Percentiles rank a stretch among this genome's conserved stretches.
phyloP scores from a whole-genome alignment of 1,140 invertebrate genomes.

The Formica selysi region DNA sequence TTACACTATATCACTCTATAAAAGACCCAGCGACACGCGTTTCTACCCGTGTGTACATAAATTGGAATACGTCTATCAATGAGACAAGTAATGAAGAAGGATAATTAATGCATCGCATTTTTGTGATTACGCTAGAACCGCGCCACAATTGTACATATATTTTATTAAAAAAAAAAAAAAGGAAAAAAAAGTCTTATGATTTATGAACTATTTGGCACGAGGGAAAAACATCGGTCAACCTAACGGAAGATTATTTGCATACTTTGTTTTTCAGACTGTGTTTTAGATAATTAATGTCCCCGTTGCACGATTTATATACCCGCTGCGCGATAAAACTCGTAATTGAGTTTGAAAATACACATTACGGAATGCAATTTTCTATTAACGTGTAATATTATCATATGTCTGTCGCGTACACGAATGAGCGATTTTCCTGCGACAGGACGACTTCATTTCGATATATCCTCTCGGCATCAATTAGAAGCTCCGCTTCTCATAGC shows the following conservation, averaged over 20 bases:
- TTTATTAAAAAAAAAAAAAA: neutral
- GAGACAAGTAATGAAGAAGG: conserved; percentile 38
- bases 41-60: conserved; percentile 41
- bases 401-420: neutral
- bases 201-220: conserved; percentile 30
- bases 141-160: neutral
- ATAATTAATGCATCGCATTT: conserved; percentile 41
- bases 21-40: conserved; percentile 23
- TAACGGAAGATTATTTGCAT: conserved; percentile 23
- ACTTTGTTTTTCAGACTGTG: neutral
- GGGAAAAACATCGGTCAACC: conserved; percentile 24
- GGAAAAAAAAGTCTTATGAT: conserved; percentile 5
- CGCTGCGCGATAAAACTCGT: conserved; percentile 5
- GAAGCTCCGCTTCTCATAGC: conserved; percentile 36
- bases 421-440: conserved; percentile 19
- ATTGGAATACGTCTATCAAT: conserved; percentile 36
- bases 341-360: neutral
- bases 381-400: conserved; percentile 20
- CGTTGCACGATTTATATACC: neutral
- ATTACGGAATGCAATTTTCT: neutral
- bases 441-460: conserved; percentile 59
- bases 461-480: conserved; percentile 63
- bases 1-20: conserved; percentile 29
- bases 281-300: conserved; percentile 38
- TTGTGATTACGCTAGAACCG: neutral